Evolutionary conservation across 2,113 vertebrate species (phyloP).

Genomic region (Sapayoa aenigma): DNA sequence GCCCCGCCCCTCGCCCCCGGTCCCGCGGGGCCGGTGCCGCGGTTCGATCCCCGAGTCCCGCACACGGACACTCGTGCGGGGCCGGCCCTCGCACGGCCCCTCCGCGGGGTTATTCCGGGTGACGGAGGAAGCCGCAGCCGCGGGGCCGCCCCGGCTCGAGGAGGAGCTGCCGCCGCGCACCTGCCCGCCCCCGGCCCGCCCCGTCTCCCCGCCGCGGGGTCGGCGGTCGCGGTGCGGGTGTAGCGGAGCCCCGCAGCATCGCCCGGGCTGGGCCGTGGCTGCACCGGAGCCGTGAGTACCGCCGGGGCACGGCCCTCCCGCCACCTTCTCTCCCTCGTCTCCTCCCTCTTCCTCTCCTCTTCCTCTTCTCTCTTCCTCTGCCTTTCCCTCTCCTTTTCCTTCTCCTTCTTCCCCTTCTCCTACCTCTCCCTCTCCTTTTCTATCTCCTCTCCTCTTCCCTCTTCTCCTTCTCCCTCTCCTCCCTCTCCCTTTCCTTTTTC

Average conservation of each 20-base stretch:
- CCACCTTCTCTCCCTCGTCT: not conserved
- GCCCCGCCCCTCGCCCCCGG: not conserved
- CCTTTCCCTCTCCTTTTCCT: not conserved
- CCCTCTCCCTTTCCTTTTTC: not conserved
- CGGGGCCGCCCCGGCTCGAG: not conserved
- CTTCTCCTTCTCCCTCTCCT: not conserved
- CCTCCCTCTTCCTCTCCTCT: not conserved
- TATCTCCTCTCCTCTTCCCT: not conserved
- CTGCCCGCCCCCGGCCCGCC: not conserved
- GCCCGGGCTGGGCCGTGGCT: not conserved
- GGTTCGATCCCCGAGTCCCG: not conserved
- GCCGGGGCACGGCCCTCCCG: not conserved
- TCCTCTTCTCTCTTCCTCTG: not conserved
- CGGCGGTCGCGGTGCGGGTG: not conserved
- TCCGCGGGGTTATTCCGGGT: slow-evolving; percentile 16
- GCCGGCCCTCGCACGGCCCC: not conserved
- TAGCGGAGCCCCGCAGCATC: not conserved
- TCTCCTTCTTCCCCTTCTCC: not conserved
- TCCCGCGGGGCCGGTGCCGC: not conserved
- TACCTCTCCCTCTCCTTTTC: too few relatives aligned
- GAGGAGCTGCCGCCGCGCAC: not conserved
- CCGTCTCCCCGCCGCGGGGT: not conserved
- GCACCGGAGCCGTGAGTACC: slow-evolving; percentile 21
- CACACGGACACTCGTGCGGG: not conserved
- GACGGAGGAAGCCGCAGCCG: not conserved